Conservation (phyloP, 2,888 invertebrate genomes). For the Amitus sp. region DNA sequence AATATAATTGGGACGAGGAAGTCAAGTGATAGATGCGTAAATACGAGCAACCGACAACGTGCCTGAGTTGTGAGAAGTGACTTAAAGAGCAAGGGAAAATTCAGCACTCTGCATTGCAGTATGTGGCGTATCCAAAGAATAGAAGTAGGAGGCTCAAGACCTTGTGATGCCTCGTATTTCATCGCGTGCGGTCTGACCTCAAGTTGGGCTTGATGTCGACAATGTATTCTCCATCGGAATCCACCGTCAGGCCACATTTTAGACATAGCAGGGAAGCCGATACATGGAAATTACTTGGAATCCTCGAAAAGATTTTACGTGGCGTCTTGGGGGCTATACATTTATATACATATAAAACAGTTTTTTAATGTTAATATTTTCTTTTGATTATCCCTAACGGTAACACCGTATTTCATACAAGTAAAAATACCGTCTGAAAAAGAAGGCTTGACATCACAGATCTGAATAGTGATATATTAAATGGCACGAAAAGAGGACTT, state of each 20-base stretch:
- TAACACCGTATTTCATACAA: too few relatives aligned
- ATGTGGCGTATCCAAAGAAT: conserved; percentile 38
- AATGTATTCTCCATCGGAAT: conserved; percentile 24
- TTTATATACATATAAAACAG: too few relatives aligned
- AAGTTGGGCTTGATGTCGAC: conserved; percentile 7
- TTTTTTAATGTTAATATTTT: too few relatives aligned
- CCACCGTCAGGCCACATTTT: conserved; percentile 24
- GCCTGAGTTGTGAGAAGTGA: background rate
- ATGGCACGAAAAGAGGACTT: too few relatives aligned
- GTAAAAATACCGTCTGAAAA: too few relatives aligned
- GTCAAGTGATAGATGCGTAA: background rate
- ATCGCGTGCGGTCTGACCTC: conserved; percentile 26
- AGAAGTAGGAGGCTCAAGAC: conserved; percentile 35
- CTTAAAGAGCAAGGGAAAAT: conserved; percentile 34
- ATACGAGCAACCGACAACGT: background rate
- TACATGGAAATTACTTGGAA: conserved; percentile 28
- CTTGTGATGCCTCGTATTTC: conserved; percentile 45
- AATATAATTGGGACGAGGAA: too few relatives aligned
- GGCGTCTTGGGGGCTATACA: conserved; percentile 1
- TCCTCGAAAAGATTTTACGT: conserved; percentile 19
- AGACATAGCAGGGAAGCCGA: conserved; percentile 7
- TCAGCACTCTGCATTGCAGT: conserved; percentile 54
- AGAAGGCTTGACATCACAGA: too few relatives aligned
- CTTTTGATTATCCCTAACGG: too few relatives aligned
- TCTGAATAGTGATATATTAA: too few relatives aligned